A percentile compares a stretch with the other conserved stretches of the same genome.
Conservation (phyloP, 2,888 invertebrate species). For the Charanyca ferruginea region DNA sequence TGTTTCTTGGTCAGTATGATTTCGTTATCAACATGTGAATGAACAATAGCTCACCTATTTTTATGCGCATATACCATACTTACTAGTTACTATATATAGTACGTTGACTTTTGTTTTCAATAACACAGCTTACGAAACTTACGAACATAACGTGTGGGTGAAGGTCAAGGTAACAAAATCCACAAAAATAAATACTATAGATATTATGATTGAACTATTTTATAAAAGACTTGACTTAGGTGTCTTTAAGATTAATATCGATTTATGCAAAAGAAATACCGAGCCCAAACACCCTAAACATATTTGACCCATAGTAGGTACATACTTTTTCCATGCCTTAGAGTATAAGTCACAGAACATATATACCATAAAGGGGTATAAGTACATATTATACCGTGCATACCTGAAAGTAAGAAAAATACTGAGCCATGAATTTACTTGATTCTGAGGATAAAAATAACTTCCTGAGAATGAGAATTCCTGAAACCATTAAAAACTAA, state of each 20-base stretch:
- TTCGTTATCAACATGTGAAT: conserved; percentile 31
- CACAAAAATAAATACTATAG: background rate
- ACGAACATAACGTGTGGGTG: background rate
- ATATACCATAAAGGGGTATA: no score
- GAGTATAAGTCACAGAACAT: no score
- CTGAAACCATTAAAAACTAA: no score
- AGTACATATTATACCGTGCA: no score
- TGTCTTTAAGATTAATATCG: background rate
- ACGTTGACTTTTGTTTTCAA: background rate
- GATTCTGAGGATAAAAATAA: no score
- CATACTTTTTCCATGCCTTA: background rate
- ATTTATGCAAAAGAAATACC: background rate
- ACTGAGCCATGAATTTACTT: no score
- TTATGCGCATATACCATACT: background rate
- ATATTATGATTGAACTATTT: background rate
- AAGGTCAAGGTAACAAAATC: background rate
- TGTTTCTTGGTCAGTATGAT: conserved; percentile 13
- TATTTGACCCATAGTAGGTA: background rate
- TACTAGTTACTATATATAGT: background rate
- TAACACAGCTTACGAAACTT: background rate
- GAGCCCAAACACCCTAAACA: background rate
- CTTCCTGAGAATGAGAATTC: no score
- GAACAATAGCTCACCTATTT: conserved; percentile 32
- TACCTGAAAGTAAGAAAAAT: no score
- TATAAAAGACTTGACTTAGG: background rate